Base-by-base conservation (phyloP, 2,797 vertebrate genomes). In the Garrulus glandarius region DNA sequence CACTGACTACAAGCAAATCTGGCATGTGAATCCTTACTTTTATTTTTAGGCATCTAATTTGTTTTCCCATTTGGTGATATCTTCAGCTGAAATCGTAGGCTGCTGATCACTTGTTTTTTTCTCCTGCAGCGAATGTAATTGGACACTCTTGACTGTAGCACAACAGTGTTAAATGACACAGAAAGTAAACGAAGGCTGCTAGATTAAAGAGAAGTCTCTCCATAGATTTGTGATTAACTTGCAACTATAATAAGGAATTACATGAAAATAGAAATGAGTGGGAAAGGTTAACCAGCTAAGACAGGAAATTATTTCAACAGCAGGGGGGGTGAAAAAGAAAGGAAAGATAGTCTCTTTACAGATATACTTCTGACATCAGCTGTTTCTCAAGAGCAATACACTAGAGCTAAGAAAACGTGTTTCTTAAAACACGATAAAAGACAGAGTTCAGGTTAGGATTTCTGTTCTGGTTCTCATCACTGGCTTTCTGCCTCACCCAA, bases 21-120 rank as follows among this genome's bases (percentile, higher is more conserved):
- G 92, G 89, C 94, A 87, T 95, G 90, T 88, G 96, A 96, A 97
- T 97, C 87, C 94, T 96, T 97, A 90, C 96, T 97, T 97, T 98
- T 96, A 98, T 97, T 98, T 98, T 98, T 97, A 97, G 97, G 75
- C 55, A 95, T 57, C 61, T 97, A 97, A 98, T 98, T 98, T 98
- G 96, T 97, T 98, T 97, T 97, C 81, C 57, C 79, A 94, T 95
- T 96, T 95, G 94, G 91, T 71, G 41, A 84, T 96, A 93, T 92
- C 95, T 97, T 96, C 94, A 92, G 95, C 91, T 95, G 69, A 97
- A 97, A 96, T 95, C 12, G 18, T 91, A 95, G 90, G 92, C 91
- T 92, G 96, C 96, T 89, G 95, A 94, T 95, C 85, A 92, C 87
- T 93, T 82, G 53, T 22, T 96, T 97, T 97, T 96, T 97, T 94